Base-by-base conservation (phyloP, 1,140 invertebrate species). In the Belonocnema kinseyi region DNA sequence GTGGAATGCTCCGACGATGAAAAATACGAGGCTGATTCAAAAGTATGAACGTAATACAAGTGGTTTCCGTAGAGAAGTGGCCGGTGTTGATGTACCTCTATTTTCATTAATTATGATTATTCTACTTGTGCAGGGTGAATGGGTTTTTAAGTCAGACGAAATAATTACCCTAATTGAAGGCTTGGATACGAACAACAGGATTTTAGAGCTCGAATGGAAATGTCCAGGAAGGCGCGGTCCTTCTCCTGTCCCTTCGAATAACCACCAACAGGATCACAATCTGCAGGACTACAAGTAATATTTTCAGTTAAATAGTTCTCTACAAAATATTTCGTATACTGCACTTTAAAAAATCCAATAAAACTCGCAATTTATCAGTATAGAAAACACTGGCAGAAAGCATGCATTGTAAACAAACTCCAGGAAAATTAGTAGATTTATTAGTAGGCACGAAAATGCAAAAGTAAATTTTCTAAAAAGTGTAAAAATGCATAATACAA, bases 1-100 rank as follows among this genome's bases (percentile, higher is more conserved):
- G 84, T 93, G 12, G 90, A 93, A 0, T 94, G 94, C 82, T 94
- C 93, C 3, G 94, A 94, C 75, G 93, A 94, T 46, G 94, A 94
- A 80, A 91, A 92, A 76, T 92, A 92, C 50, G 91, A 91, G 61
- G 52, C 81, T 11, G 85, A 90, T 81, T 76, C 82, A 8, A 90
- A 90, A 83, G 89, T 91, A 81, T 83, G 70, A 46, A 46, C 40
- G 40, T 46, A 11, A 46, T 46, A 46, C 40, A 46, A 46, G 40
- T 46, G 40, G 40, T 46, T 19, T 79, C 53, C 2, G 80, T 73
- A 40, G 5, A 46, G 40, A 46, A 46, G 40, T 10, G 40, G 10
- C 40, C 40, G 40, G 40, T 46, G 40, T 46, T 46, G 40, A 11
- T 46, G 40, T 46, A 10, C 6, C 72, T 61, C 58, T 71, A 46